Evolutionary conservation across 2,888 invertebrate genomes (phyloP).

Genomic region (Augiades crinisus): DNA sequence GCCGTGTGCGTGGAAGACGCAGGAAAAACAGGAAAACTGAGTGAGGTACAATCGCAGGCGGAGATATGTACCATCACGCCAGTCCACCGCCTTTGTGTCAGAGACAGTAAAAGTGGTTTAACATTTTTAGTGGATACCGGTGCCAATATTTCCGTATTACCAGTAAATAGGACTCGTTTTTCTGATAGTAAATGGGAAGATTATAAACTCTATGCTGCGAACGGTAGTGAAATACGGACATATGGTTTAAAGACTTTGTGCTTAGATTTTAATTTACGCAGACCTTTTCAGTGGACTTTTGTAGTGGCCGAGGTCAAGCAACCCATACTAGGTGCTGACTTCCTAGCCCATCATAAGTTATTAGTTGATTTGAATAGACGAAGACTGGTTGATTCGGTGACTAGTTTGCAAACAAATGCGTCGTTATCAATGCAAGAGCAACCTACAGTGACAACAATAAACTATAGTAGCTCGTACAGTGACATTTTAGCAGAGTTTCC

Average conservation of each 20-base stretch:
- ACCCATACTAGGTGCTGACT: slow-evolving; percentile 29
- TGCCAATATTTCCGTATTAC: slow-evolving; percentile 2
- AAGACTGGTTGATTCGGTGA: slow-evolving; percentile 23
- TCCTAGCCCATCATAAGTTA: slow-evolving; percentile 24
- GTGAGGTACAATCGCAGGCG: neutral
- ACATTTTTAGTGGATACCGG: slow-evolving; percentile 1
- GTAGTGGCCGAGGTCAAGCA: slow-evolving; percentile 24
- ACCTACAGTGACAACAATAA: neutral
- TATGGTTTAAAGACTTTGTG: slow-evolving; percentile 25
- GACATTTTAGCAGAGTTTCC: neutral
- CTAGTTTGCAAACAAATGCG: neutral
- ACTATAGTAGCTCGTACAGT: too few relatives aligned
- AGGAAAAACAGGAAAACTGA: neutral
- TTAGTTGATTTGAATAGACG: slow-evolving; percentile 22
- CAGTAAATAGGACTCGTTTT: neutral
- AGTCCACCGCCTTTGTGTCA: slow-evolving; percentile 1
- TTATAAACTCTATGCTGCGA: slow-evolving; percentile 27
- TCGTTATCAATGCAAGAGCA: neutral
- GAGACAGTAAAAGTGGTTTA: slow-evolving; percentile 1
- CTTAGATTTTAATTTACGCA: slow-evolving; percentile 23
- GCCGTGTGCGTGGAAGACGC: neutral
- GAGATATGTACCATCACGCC: too few relatives aligned
- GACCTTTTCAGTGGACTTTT: slow-evolving; percentile 26
- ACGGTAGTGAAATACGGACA: slow-evolving; percentile 27
- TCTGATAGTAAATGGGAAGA: neutral